A percentile compares a stretch with the other conserved stretches of the same genome.
Conservation (phyloP, 2,888 invertebrate species). For the Trissolcus japonicus region DNA sequence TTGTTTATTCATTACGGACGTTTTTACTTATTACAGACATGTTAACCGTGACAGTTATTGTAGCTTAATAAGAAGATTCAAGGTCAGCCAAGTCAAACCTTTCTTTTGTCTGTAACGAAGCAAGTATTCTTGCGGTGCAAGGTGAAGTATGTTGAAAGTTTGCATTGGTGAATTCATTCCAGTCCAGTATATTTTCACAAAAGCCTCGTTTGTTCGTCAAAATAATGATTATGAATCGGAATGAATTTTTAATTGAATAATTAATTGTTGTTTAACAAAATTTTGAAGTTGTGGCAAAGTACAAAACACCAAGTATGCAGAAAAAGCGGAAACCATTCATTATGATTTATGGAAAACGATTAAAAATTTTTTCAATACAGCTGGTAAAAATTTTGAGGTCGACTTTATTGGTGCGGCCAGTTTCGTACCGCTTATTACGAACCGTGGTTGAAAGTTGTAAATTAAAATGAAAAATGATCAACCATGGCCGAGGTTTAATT, state of each 20-base stretch:
- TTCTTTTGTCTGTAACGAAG: slow-evolving; percentile 46
- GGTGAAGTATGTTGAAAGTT: slow-evolving; percentile 36
- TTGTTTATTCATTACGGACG: slow-evolving; percentile 37
- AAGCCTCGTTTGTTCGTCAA: no score
- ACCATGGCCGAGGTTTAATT: background rate
- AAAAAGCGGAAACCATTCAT: background rate
- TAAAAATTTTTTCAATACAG: slow-evolving; percentile 4
- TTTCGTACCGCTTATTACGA: slow-evolving; percentile 15
- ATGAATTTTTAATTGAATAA: no score
- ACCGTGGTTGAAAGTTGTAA: background rate
- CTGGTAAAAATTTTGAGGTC: slow-evolving; percentile 8
- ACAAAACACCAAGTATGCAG: no score
- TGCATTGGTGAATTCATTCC: background rate
- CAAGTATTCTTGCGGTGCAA: slow-evolving; percentile 43
- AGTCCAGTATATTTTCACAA: no score
- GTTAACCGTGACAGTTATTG: slow-evolving; percentile 46
- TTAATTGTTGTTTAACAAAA: no score
- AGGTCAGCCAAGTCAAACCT: slow-evolving; percentile 58
- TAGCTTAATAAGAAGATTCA: slow-evolving; percentile 49
- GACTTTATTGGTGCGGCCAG: slow-evolving; percentile 13
- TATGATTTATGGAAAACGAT: slow-evolving; percentile 14
- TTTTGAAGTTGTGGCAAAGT: no score
- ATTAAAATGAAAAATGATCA: background rate
- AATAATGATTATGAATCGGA: no score
- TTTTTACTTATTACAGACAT: slow-evolving; percentile 28